Evolutionary conservation across 2,113 vertebrate species (phyloP), one percentile per base, ranked within the genome.

Genomic region (Percopsis transmontana): DNA sequence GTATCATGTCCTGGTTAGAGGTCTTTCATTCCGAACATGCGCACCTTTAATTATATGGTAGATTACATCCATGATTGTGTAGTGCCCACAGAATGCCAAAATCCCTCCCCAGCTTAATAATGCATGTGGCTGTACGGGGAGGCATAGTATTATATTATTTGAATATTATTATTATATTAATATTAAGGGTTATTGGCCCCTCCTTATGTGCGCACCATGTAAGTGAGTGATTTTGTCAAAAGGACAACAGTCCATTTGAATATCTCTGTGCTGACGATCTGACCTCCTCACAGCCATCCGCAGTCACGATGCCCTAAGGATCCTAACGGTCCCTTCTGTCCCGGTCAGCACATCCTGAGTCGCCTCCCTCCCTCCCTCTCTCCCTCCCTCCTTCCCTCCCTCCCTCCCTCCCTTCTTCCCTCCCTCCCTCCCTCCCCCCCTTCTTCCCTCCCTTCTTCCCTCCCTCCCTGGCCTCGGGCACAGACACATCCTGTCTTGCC

Each of bases 401-500:
- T n/a, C n/a, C n/a, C n/a, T n/a, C n/a, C n/a, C n/a, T n/a, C n/a
- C n/a, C n/a, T n/a, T n/a, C n/a, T n/a, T n/a, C n/a, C n/a, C n/a
- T n/a, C n/a, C n/a, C 42, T 10, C 15, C 11, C 15, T 15, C 47
- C 16, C 47, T 15, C 16, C 18, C 45, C 11, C 19, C 40, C n/a
- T 38, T 33, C 16, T 13, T 23, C 27, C 56, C 18, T 24, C 55
- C 55, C 56, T 27, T 41, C 40, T 41, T 5, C 40, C 47, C 47
- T 1, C 47, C 8, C 1, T 6, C 50, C n/a, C 19, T 7, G 79
- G 82, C 80, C 83, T 74, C 20, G 65, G 80, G 78, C 71, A 62
- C 77, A 74, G 85, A 33, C 80, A 84, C 83, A 81, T 82, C 72
- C 85, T 82, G 81, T 83, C 72, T 52, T 73, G 33, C 62, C 23